Percentiles rank a stretch among this genome's conserved stretches.
Evolutionary conservation across 2,888 invertebrate species (phyloP).

Genomic region (Sussaba pulchella): DNA sequence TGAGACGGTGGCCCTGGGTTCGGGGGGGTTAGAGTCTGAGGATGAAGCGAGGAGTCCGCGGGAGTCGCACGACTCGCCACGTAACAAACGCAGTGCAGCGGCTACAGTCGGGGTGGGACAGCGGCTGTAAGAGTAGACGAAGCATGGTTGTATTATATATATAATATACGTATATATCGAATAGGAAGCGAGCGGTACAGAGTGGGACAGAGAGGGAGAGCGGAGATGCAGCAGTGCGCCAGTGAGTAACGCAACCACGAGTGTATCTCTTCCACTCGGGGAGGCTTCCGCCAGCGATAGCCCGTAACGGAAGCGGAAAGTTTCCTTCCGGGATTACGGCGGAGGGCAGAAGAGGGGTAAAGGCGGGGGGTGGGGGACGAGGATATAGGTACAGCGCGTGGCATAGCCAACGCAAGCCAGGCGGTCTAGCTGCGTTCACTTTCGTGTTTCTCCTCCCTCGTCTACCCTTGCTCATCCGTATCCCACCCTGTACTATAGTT

Average conservation of each 20-base stretch:
- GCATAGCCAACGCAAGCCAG: constrained; percentile 52
- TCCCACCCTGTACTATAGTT: constrained; percentile 46
- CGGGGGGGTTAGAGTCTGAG: constrained; percentile 42
- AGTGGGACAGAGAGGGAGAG: constrained; percentile 2
- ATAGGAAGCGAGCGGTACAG: background rate
- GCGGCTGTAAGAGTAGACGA: constrained; percentile 37
- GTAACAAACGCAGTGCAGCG: constrained; percentile 31
- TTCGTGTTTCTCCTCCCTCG: constrained; percentile 43
- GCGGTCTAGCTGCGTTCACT: constrained; percentile 58
- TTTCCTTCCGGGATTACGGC: constrained; percentile 79
- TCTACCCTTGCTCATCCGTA: constrained; percentile 18
- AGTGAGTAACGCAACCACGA: constrained; percentile 65
- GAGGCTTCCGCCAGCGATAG: constrained; percentile 75
- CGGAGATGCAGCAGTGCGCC: constrained; percentile 60
- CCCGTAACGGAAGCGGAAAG: constrained; percentile 75
- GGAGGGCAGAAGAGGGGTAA: constrained; percentile 8
- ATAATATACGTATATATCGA: too few relatives aligned
- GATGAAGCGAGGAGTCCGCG: constrained; percentile 45
- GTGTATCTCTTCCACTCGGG: constrained; percentile 79
- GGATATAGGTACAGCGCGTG: constrained; percentile 57
- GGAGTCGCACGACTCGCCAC: constrained; percentile 37
- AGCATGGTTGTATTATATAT: too few relatives aligned
- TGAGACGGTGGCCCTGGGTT: too few relatives aligned
- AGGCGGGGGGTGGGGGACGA: too few relatives aligned
- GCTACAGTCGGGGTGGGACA: constrained; percentile 30